phyloP scores from a whole-genome alignment of 2,113 vertebrate genomes.

The Oreochromis niloticus region DNA sequence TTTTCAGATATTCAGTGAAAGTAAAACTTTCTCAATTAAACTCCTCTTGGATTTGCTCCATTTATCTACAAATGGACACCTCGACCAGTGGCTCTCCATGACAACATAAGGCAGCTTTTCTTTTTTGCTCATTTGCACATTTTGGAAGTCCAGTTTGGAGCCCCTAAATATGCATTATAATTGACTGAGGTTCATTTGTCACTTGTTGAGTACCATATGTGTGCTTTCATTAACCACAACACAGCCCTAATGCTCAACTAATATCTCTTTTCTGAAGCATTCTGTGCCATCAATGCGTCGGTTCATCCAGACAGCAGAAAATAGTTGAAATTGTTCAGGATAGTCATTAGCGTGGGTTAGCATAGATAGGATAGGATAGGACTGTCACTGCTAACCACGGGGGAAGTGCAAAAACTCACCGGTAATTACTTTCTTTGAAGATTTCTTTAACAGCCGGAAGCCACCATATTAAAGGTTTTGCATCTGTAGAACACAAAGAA shows the following conservation, averaged over 20 bases:
- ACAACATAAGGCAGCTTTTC: background rate
- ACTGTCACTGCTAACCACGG: background rate
- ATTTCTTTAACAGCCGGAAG: background rate
- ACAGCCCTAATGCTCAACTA: background rate
- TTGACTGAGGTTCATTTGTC: background rate
- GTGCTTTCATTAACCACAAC: background rate
- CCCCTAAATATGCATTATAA: background rate
- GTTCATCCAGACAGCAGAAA: background rate
- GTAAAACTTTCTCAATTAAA: background rate
- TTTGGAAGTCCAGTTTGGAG: background rate
- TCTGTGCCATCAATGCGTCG: background rate
- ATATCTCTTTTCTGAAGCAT: background rate
- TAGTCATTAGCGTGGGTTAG: background rate
- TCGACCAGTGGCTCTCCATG: background rate
- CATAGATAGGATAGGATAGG: background rate
- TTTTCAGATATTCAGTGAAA: background rate
- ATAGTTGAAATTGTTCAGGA: background rate
- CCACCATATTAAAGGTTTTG: background rate
- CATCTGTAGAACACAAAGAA: background rate
- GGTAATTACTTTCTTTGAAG: background rate
- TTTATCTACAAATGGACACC: slow-evolving; percentile 10
- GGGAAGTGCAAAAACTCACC: background rate
- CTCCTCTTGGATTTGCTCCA: background rate
- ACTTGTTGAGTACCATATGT: background rate
- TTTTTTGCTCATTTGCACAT: background rate